These are phyloP conservation scores for Automeris io DNA, from an alignment of 2,888 invertebrate genomes.

Conservation along the genomic window DNA sequence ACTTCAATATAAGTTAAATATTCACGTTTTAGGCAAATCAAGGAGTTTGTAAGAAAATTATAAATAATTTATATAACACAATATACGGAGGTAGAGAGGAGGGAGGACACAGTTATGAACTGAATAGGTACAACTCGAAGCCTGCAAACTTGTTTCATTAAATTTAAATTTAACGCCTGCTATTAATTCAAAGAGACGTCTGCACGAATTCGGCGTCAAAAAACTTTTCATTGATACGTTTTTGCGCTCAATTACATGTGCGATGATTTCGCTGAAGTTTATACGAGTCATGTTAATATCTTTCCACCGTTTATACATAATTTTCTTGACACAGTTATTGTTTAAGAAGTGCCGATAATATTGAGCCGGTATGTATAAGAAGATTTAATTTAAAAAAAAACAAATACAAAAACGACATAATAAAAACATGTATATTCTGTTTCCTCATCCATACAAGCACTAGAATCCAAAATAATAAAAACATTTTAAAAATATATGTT, in stretches of 20 bases:
- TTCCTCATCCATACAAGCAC: too few species aligned
- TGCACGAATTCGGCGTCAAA: constrained; percentile 27
- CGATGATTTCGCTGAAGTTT: background rate
- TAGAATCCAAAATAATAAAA: too few species aligned
- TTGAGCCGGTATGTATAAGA: background rate
- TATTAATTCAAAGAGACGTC: constrained; percentile 62
- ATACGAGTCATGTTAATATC: background rate
- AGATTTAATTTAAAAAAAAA: background rate
- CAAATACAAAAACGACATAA: too few species aligned
- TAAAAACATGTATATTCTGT: too few species aligned
- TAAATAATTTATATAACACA: constrained; percentile 31
- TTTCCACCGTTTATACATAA: background rate
- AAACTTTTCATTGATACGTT: constrained; percentile 8
- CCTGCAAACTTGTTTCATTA: constrained; percentile 65
- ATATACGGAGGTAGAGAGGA: constrained; percentile 33
- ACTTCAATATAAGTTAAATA: too few species aligned
- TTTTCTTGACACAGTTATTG: background rate
- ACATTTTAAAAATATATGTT: too few species aligned
- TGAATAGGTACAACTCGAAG: constrained; percentile 41
- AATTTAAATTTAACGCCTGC: constrained; percentile 64
- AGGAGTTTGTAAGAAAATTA: constrained; percentile 11
- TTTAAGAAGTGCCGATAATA: background rate
- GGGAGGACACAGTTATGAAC: constrained; percentile 37
- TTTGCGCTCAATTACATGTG: constrained; percentile 4
- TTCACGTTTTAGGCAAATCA: background rate